Conservation (phyloP, 2,888 invertebrate species). For the Agrotis puta region DNA sequence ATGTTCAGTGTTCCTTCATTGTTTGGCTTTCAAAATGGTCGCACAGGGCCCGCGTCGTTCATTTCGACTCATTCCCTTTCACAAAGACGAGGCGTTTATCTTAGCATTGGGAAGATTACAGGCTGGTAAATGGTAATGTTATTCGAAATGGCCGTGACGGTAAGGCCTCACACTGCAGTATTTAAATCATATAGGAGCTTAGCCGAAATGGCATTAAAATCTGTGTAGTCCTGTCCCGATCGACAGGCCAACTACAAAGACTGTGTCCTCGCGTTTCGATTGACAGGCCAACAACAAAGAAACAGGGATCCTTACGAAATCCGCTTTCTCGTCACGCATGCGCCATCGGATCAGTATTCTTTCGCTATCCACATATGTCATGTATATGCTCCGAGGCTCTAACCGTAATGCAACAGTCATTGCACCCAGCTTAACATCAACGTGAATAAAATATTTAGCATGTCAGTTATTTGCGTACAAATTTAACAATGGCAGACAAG, state of each 20-base stretch:
- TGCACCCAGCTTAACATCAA: slow-evolving; percentile 62
- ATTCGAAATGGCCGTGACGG: background rate
- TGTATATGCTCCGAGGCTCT: slow-evolving; percentile 48
- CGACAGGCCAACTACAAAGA: background rate
- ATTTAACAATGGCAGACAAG: slow-evolving; percentile 70
- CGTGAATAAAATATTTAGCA: slow-evolving; percentile 70
- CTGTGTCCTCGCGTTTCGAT: slow-evolving; percentile 13
- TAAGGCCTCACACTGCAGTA: background rate
- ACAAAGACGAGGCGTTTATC: too few relatives aligned
- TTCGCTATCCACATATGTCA: slow-evolving; percentile 58
- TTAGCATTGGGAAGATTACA: too few relatives aligned
- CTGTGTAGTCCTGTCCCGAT: too few relatives aligned
- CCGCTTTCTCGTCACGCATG: slow-evolving; percentile 62
- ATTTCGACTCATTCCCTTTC: too few relatives aligned
- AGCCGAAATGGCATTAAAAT: background rate
- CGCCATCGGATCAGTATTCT: slow-evolving; percentile 59
- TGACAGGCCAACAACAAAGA: slow-evolving; percentile 52
- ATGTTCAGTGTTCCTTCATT: background rate
- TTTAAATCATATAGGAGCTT: background rate
- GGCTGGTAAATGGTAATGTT: too few relatives aligned
- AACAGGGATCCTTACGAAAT: slow-evolving; percentile 52
- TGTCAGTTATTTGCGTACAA: slow-evolving; percentile 56
- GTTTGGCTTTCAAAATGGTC: background rate
- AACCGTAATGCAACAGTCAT: slow-evolving; percentile 66
- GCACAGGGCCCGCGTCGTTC: too few relatives aligned